Conservation (phyloP, 2,113 vertebrate species). For the Heteronetta atricapilla region DNA sequence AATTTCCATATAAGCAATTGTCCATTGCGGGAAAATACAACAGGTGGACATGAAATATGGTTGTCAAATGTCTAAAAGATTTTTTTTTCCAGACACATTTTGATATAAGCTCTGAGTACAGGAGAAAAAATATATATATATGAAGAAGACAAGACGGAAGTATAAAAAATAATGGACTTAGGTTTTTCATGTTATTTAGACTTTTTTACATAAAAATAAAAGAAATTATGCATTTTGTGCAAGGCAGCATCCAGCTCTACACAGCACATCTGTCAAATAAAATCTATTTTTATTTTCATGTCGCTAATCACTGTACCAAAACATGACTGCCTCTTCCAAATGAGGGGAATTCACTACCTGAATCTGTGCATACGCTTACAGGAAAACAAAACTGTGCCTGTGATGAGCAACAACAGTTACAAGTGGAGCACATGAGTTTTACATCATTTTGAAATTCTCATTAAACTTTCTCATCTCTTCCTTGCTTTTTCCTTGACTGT, state of each 20-base stretch:
- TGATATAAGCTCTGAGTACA: background rate
- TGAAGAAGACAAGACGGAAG: background rate
- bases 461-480: background rate
- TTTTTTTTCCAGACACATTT: background rate
- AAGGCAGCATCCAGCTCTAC: background rate
- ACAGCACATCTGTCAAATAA: background rate
- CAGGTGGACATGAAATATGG: background rate
- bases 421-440: fast-evolving
- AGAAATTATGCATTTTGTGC: background rate
- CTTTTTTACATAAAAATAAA: background rate
- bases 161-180: background rate
- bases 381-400: background rate
- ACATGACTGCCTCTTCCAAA: fast-evolving
- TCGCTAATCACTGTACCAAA: background rate
- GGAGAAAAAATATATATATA: background rate
- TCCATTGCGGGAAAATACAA: background rate
- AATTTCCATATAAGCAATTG: background rate
- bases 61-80: background rate
- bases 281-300: background rate
- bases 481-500: background rate
- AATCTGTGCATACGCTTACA: background rate
- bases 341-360: background rate
- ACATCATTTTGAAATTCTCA: background rate
- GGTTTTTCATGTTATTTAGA: background rate
- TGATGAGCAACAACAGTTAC: background rate